Evolutionary conservation across 2,888 invertebrate genomes (phyloP), one percentile per base, ranked within the genome.

Genomic region (Oconnorella tubifera): DNA sequence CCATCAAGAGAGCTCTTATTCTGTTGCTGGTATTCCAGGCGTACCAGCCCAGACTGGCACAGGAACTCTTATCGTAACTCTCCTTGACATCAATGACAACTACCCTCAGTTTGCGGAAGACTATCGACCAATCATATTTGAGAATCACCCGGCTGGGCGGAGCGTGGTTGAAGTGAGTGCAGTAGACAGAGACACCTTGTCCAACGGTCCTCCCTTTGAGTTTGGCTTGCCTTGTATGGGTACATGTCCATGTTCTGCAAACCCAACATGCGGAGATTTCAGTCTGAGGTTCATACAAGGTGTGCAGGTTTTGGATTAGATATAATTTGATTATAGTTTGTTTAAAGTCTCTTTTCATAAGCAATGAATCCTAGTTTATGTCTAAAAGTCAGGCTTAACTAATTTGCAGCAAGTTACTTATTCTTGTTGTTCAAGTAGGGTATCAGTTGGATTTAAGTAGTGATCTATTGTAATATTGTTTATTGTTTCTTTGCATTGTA

Each of bases 41-140:
- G 33, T 48, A 10, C 78, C 79, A 1, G 70, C 74, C 28, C 72
- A 73, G 66, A 77, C 75, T 82, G 88, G 96, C 4, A 95, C 95
- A 66, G 96, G 95, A 60, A 95, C 95, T 69, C 92, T 96, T 55
- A 93, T 92, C 53, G 94, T 97, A 84, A 86, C 90, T 78, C 85
- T 99, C 68, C 87, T 92, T 68, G 98, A 98, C 82, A 92, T 96
- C 57, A 98, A 98, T 85, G 97, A 98, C 86, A 97, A 97, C 85
- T 92, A 92, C 82, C 97, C 97, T 3, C 90, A 90, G 78, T 96
- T 97, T 82, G 92, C 73, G 1, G 64, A 75, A 33, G 70, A 75
- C 33, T 96, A 29, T 64, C 58, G 62, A 2, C 74, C 74, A 6
- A 64, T 75, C 3, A 59, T 75, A 40, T 68, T 65, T 56, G 75